Base-by-base conservation (phyloP, 2,113 vertebrate genomes). In the Xiphias gladius region DNA sequence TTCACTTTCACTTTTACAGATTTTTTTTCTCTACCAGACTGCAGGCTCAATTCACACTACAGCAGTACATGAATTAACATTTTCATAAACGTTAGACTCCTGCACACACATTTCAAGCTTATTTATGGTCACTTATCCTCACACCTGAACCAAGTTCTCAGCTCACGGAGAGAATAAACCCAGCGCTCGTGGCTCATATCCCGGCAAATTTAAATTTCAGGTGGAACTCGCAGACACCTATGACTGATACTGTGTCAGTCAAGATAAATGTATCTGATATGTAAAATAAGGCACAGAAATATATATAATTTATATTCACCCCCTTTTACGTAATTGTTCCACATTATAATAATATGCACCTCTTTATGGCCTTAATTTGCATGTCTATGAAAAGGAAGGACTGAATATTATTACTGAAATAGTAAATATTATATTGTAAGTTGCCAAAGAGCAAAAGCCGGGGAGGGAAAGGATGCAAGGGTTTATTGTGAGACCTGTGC, bases 401-500 rank as follows among this genome's bases (percentile, higher is more conserved):
- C 1, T 37, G 14, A 76, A 63, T 50, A 43, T 59, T 1, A 54
- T 24, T 17, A 4, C 32, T 24, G 26, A 75, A 55, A 75, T 5
- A 19, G 30, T 35, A 9, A 58, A 66, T 28, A 24, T 12, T 22
- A 13, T 35, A 24, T 17, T 39, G 9, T 28, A 26, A 82, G 71
- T 46, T 46, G 54, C 0, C 2, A 32, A 72, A 41, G 24, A 75
- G 64, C n/a, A 7, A 79, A 76, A 85, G 79, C 50, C 1, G 13
- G 39, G 48, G 57, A 75, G 62, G 62, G 46, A 84, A 76, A 12
- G 70, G 76, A 87, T 77, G 77, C 84, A 41, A 85, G 43, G 81
- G 80, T 86, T 86, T 83, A 89, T 87, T 48, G 83, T 87, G 69
- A 77, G 82, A 88, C 77, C 83, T 82, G 80, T 73, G 83, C 79